Percentiles rank a stretch among this genome's conserved stretches.
Conservation (phyloP, 2,797 vertebrate genomes). For the Pseudocheirus occidentalis region DNA sequence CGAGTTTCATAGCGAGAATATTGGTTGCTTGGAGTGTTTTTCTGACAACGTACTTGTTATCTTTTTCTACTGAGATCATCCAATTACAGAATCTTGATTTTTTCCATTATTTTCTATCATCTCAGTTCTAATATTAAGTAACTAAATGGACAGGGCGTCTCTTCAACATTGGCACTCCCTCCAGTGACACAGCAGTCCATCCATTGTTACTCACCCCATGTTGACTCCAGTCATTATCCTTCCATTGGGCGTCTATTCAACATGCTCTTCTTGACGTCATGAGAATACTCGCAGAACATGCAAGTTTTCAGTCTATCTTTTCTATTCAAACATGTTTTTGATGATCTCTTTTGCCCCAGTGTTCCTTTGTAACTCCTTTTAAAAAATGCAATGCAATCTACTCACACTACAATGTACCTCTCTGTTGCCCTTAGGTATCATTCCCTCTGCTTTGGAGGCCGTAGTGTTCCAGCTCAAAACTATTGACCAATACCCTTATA, state of each 20-base stretch:
- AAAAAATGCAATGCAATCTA: not conserved
- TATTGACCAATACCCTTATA: not conserved
- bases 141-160: not conserved
- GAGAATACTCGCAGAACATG: not conserved
- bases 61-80: constrained; percentile 21
- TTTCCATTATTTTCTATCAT: constrained; percentile 18
- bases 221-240: not conserved
- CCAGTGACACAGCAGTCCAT: not conserved
- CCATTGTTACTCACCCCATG: not conserved
- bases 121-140: not conserved
- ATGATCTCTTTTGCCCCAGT: not conserved
- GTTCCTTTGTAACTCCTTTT: not conserved
- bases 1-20: not conserved
- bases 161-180: not conserved
- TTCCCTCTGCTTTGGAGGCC: not conserved
- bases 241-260: not conserved
- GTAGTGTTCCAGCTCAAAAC: not conserved
- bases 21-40: not conserved
- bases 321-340: not conserved
- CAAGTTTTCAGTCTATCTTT: not conserved
- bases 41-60: constrained; percentile 28
- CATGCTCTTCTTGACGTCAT: not conserved
- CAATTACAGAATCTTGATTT: not conserved
- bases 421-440: not conserved
- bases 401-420: not conserved